Conservation (phyloP, 2,888 invertebrate species). For the Scelioninae gen. 1 region DNA sequence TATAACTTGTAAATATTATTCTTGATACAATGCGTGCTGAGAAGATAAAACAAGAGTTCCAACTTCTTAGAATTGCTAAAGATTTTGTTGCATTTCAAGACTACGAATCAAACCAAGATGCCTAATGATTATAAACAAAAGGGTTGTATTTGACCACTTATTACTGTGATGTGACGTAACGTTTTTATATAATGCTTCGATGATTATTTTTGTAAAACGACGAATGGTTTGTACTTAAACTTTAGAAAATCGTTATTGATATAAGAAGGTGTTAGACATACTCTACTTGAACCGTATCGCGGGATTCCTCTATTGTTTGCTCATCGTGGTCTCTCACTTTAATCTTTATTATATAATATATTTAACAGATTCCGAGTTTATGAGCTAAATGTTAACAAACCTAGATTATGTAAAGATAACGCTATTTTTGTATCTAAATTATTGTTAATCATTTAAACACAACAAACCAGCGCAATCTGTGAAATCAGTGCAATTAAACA, state of each 20-base stretch:
- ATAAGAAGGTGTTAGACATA: slow-evolving; percentile 2
- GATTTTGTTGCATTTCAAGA: background rate
- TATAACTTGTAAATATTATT: too few relatives aligned
- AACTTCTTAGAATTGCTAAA: background rate
- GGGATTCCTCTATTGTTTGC: slow-evolving; percentile 8
- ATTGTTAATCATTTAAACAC: slow-evolving; percentile 9
- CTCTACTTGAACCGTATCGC: background rate
- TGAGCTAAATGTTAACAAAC: slow-evolving; percentile 4
- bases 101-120: slow-evolving; percentile 8
- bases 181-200: slow-evolving; percentile 31
- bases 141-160: slow-evolving; percentile 28
- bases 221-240: slow-evolving; percentile 45
- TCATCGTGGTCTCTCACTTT: slow-evolving; percentile 1
- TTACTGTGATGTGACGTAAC: slow-evolving; percentile 38
- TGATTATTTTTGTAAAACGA: slow-evolving; percentile 49
- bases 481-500: slow-evolving; percentile 10
- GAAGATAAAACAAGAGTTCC: too few relatives aligned
- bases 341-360: background rate
- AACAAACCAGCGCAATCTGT: slow-evolving; percentile 14
- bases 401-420: slow-evolving; percentile 22
- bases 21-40: too few relatives aligned
- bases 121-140: slow-evolving; percentile 13
- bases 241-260: slow-evolving; percentile 9
- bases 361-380: background rate
- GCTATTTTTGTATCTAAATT: slow-evolving; percentile 32